Conservation (phyloP, 2,797 vertebrate genomes). For the Pogonophryne albipinna region DNA sequence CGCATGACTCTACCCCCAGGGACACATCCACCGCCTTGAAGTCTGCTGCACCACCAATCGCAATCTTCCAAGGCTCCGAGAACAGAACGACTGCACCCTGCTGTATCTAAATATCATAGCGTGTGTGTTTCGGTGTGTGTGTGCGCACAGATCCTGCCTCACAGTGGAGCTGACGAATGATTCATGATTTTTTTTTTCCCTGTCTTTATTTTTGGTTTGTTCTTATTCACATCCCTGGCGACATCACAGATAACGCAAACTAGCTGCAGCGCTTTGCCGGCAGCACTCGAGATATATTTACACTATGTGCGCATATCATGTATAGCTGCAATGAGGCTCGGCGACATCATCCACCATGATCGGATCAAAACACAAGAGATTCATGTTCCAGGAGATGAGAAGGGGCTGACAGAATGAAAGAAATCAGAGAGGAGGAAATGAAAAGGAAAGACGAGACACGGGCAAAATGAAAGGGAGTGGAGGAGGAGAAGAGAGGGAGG, state of each 20-base stretch:
- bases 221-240: constrained; percentile 48
- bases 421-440: constrained; percentile 11
- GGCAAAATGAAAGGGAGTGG: constrained; percentile 25
- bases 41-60: constrained; percentile 68
- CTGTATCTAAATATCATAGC: constrained; percentile 73
- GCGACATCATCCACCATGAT: constrained; percentile 57
- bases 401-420: constrained; percentile 17
- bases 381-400: constrained; percentile 24
- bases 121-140: background rate
- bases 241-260: constrained; percentile 43
- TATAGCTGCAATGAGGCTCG: constrained; percentile 14
- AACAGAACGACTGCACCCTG: constrained; percentile 68
- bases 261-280: constrained; percentile 13
- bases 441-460: background rate
- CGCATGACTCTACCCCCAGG: constrained; percentile 65
- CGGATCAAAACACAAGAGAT: constrained; percentile 49
- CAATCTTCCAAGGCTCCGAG: constrained; percentile 59
- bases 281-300: constrained; percentile 36
- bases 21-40: constrained; percentile 73
- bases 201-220: background rate
- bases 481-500: constrained; percentile 16
- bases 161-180: constrained; percentile 35
- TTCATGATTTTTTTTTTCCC: constrained; percentile 35
- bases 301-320: constrained; percentile 26
- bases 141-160: constrained; percentile 21